Percentiles rank a stretch among this genome's conserved stretches.
These are phyloP conservation scores for Pocillopora grandis DNA, from an alignment of 92 coral and sea anemone genomes.

Conservation along the genomic window DNA sequence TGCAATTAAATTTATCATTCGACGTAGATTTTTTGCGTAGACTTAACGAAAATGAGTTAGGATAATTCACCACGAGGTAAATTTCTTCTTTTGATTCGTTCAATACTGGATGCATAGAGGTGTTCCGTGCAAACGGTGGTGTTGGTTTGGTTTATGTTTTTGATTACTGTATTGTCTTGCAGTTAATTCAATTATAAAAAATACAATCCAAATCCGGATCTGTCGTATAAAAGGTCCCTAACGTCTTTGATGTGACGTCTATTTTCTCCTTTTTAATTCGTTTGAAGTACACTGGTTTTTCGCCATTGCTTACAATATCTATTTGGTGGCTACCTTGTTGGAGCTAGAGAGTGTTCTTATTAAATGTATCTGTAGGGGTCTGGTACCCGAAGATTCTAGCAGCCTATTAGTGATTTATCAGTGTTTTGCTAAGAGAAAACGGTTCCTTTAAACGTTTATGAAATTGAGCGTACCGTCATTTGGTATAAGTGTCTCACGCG, in stretches of 20 bases:
- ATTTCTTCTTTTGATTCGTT: neutral
- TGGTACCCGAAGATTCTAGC: too few species aligned
- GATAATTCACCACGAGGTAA: neutral
- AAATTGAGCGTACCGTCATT: neutral
- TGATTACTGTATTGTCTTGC: slow-evolving; percentile 9
- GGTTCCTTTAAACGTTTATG: slow-evolving; percentile 2
- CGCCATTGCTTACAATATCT: neutral
- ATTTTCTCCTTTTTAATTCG: neutral
- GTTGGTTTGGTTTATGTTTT: neutral
- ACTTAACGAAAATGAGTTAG: neutral
- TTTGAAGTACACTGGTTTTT: slow-evolving; percentile 13
- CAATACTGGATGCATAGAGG: neutral
- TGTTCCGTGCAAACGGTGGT: neutral
- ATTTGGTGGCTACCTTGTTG: too few species aligned
- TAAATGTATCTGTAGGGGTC: too few species aligned
- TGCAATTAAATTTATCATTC: neutral
- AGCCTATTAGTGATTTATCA: too few species aligned
- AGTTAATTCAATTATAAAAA: slow-evolving; percentile 14
- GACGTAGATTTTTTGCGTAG: too few species aligned
- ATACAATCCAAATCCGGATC: slow-evolving; percentile 20
- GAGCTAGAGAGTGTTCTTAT: too few species aligned
- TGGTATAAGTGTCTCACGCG: neutral
- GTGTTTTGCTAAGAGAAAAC: too few species aligned
- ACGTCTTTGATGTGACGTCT: neutral
- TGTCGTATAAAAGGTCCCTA: slow-evolving; percentile 10